Evolutionary conservation across 64 coral and sea anemone species (phyloP).

Genomic region (Astreopora myriophthalma): DNA sequence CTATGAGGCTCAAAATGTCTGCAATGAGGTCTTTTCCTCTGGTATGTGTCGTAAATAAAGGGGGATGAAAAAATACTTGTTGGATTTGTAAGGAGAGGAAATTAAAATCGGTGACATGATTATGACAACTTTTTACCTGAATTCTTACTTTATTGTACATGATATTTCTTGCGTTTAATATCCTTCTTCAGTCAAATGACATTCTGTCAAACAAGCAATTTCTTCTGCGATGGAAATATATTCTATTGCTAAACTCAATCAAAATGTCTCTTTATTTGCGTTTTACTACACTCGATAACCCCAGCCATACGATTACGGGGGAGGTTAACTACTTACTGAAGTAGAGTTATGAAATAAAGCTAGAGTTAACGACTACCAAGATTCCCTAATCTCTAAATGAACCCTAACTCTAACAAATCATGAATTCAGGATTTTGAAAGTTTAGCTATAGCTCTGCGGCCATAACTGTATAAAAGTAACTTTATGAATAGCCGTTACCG

Average conservation of each 20-base stretch:
- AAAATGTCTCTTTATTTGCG: neutral
- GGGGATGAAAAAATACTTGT: neutral
- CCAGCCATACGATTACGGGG: too few relatives aligned
- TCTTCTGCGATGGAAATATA: neutral
- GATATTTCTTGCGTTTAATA: neutral
- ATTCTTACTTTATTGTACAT: slow-evolving; percentile 6
- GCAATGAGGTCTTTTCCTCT: neutral
- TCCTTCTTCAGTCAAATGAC: neutral
- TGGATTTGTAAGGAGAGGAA: neutral
- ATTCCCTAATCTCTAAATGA: too few relatives aligned
- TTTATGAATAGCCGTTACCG: too few relatives aligned
- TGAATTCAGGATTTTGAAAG: too few relatives aligned
- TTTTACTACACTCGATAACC: too few relatives aligned
- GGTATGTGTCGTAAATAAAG: neutral
- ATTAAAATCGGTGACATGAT: neutral
- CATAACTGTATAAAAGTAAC: too few relatives aligned
- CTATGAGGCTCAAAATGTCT: neutral
- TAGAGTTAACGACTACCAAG: too few relatives aligned
- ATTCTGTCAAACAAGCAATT: neutral
- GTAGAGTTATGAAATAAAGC: too few relatives aligned
- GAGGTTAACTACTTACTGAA: too few relatives aligned
- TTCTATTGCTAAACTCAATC: neutral
- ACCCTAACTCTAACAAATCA: too few relatives aligned
- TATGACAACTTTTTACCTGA: neutral
- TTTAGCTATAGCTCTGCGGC: too few relatives aligned